Evolutionary conservation across 1,140 invertebrate species (phyloP), one percentile per base, ranked within the genome.

Genomic region (Cherax destructor): DNA sequence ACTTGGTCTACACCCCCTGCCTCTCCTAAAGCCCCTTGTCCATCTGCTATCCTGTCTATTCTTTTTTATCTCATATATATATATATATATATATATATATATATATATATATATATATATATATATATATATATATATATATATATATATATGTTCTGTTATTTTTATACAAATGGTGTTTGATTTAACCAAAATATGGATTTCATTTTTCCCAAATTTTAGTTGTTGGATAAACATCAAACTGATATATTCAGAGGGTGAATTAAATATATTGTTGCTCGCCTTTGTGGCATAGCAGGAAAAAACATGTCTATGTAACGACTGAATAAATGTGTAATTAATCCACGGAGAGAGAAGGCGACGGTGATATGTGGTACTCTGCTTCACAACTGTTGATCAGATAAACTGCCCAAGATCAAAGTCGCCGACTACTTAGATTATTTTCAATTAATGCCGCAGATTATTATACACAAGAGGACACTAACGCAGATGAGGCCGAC

Each of bases 401-500:
- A 74, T 74, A 30, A 74, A 74, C 69, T n/a, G 69, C 69, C 24
- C 69, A 30, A 74, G 69, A 74, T 74, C 69, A 74, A 30, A 74
- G 69, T 74, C n/a, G 24, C 69, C 69, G 69, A n/a, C 6, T 74
- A 30, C 69, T 24, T 30, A 7, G 69, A 74, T 30, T 74, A 74
- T 74, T 74, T 74, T 74, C 69, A 74, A 74, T 74, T 74, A 74
- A 74, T 30, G n/a, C 30, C 69, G 4, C 11, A 10, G 24, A 9
- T n/a, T 74, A 74, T 74, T 74, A 24, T 30, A 74, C 69, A 74
- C 69, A 30, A 30, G 9, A n/a, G 21, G 69, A 9, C 69, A 24
- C 69, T 74, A 30, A 74, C 24, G n/a, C 69, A 30, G n/a, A 74
- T 30, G 69, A 30, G 69, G 69, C 6, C 6, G 30, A 30, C 69